Evolutionary conservation across 2,888 invertebrate species (phyloP), one percentile per base, ranked within the genome.

Genomic region (Troides helena): DNA sequence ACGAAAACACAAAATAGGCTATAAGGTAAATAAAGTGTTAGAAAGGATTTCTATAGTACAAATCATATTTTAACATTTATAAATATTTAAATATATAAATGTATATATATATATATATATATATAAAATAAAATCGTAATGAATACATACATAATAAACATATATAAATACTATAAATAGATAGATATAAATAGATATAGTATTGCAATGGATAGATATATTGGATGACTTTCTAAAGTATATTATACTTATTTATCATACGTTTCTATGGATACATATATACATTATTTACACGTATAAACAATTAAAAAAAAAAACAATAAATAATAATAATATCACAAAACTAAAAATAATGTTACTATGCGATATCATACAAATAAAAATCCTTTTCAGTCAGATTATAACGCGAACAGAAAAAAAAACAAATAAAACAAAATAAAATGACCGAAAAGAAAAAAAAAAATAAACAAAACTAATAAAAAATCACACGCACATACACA

Each of bases 361-460:
- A 56, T 8, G 74, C 76, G 71, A 74, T 70, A 77, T 73, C 73
- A 73, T 70, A 75, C 75, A 74, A 74, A 71, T 69, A 73, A 73
- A 80, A 73, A 76, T 80, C 86, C 87, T 87, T 88, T 88, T 87
- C 86, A 85, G 84, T 82, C 88, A 88, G 78, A 86, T 85, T 85
- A 83, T 74, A 66, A 68, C 30, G 30, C 23, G 68, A 63, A 68
- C 53, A 69, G 64, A 67, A 69, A 30, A 71, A 73, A 69, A 65
- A 73, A 69, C 71, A 71, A 72, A 70, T 70, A 72, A 74, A 69
- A 57, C 60, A 72, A 73, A 53, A 79, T 79, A 85, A 86, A 88
- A 83, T 85, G 86, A 86, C 84, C 76, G 85, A 88, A 85, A 87
- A 88, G 85, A 85, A 85, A 76, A 76, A 74, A 74, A 74, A 75